Percentiles rank a stretch among this genome's conserved stretches.
These are phyloP conservation scores for Eucriotettix oculatus DNA, from an alignment of 2,888 invertebrate genomes.

Conservation along the genomic window DNA sequence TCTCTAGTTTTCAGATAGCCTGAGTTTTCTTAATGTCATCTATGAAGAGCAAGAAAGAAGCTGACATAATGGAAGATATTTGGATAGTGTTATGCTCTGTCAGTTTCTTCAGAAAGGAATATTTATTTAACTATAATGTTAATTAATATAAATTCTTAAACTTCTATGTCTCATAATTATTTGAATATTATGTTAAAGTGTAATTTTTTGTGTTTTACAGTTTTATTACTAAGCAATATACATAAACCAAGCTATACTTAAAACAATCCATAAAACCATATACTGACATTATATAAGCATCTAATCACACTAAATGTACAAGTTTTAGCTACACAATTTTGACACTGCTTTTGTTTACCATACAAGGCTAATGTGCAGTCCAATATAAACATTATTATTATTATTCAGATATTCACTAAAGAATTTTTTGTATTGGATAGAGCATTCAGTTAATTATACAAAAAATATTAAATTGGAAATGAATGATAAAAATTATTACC, in stretches of 20 bases:
- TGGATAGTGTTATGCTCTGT: background rate
- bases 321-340: conserved; percentile 5
- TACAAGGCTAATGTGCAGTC: background rate
- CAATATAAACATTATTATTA: no score
- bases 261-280: conserved; percentile 3
- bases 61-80: background rate
- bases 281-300: conserved; percentile 3
- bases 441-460: no score
- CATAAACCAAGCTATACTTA: conserved; percentile 8
- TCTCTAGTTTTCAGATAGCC: no score
- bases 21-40: no score
- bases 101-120: background rate
- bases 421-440: no score
- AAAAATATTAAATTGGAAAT: no score
- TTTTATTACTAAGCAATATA: conserved; percentile 6
- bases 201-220: conserved; percentile 1
- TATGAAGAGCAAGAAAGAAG: background rate
- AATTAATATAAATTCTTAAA: background rate
- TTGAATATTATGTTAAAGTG: background rate
- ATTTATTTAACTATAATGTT: background rate
- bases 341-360: conserved; percentile 11
- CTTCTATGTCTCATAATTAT: background rate
- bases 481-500: no score
- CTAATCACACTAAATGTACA: conserved; percentile 8
- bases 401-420: no score